Percentiles rank a stretch among this genome's conserved stretches.
Evolutionary conservation across 2,797 vertebrate species (phyloP).

Genomic region (Malurus leucopterus): DNA sequence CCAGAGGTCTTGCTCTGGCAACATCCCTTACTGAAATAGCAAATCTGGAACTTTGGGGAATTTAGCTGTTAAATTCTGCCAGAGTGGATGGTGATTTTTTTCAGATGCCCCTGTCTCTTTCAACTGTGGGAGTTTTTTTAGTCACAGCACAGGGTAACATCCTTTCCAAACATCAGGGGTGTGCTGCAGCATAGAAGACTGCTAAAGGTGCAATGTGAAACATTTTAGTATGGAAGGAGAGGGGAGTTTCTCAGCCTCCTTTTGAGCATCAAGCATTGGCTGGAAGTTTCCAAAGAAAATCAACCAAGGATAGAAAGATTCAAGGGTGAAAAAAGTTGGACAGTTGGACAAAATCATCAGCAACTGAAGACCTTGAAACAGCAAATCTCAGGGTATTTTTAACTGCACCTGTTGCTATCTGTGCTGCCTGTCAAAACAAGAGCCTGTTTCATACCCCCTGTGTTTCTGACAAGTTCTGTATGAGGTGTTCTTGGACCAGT

Average conservation of each 20-base stretch:
- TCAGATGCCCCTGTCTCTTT: neutral
- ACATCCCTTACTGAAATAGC: accelerated
- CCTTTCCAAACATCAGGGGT: neutral
- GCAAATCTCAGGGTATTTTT: neutral
- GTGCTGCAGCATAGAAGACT: neutral
- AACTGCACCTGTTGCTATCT: neutral
- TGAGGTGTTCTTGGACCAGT: neutral
- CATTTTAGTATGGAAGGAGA: neutral
- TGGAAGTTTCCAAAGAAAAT: neutral
- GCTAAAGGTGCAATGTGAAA: neutral
- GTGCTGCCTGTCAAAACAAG: neutral
- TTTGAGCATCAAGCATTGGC: neutral
- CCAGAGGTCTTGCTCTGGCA: neutral
- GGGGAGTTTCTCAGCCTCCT: neutral
- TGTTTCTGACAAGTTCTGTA: neutral
- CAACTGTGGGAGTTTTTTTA: neutral
- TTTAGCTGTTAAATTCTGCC: neutral
- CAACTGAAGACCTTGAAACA: neutral
- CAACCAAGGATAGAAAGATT: neutral
- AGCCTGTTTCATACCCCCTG: neutral
- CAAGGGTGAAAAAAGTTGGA: neutral
- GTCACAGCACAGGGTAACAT: neutral
- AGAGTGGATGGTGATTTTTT: neutral
- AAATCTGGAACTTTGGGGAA: neutral
- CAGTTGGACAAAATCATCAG: neutral